Evolutionary conservation across 2,797 vertebrate genomes (phyloP), one percentile per base, ranked within the genome.

Genomic region (Acridotheres tristis): DNA sequence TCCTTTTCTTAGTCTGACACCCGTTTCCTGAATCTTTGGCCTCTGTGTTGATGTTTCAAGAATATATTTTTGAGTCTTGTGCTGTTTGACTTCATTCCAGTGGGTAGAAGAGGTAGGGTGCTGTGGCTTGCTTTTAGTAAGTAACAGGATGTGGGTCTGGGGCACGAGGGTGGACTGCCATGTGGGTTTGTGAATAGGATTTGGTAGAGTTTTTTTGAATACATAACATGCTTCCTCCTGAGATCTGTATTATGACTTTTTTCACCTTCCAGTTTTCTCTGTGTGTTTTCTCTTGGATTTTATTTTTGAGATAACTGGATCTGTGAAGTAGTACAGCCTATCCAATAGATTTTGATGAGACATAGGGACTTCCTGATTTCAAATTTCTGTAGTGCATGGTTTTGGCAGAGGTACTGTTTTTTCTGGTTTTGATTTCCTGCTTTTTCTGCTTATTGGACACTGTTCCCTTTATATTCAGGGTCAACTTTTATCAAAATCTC

Each of bases 131-230:
- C 63, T 90, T 95, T 94, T 80, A 62, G 71, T 75, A 75, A 84
- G 77, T 94, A 90, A 92, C 74, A 96, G 97, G 96, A 96, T 97
- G 89, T 96, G 91, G 89, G 81, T 93, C 45, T 79, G 78, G 53
- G 71, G 58, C 62, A 50, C 83, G 17, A 80, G 77, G 81, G 36
- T 88, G 48, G 69, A 34, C 63, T 90, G 26, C 12, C 11, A 3
- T 29, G 65, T 71, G 29, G 32, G 48, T 48, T 73, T 79, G 27
- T 87, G 83, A 69, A 45, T 73, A 73, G 61, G 69, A 72, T 30
- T 74, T 88, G 26, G 20, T 73, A 40, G 63, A 75, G 21, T 9
- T 23, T 53, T 62, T 77, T 19, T 85, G 3, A 73, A 27, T 51
- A 42, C 34, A 77, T 30, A 13, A 71, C 45, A 9, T 59, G 27